These are phyloP conservation scores for Sinelater perroti DNA, from an alignment of 2,888 invertebrate genomes.

Conservation along the genomic window DNA sequence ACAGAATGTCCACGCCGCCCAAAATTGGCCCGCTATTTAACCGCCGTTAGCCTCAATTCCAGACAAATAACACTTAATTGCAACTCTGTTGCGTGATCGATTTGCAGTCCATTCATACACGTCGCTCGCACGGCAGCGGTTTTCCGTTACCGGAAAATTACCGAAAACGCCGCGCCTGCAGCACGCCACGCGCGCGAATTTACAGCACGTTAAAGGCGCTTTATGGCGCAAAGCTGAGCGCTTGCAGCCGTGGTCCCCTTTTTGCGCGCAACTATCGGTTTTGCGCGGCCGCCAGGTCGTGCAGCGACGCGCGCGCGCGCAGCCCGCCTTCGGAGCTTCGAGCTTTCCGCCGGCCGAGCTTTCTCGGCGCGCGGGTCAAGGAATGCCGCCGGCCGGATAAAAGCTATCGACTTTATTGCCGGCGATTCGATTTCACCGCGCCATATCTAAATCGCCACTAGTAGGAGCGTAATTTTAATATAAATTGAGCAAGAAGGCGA, in stretches of 20 bases:
- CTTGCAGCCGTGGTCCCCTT: slow-evolving; percentile 9
- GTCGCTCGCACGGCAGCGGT: neutral
- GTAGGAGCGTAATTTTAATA: slow-evolving; percentile 11
- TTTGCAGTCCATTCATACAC: neutral
- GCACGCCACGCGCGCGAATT: neutral
- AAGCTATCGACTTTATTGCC: slow-evolving; percentile 1
- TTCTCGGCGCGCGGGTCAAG: slow-evolving; percentile 1
- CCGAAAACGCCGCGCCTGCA: too few relatives aligned
- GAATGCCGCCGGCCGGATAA: slow-evolving; percentile 4
- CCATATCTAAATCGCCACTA: slow-evolving; percentile 8
- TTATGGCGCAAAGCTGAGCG: too few relatives aligned
- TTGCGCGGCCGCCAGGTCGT: slow-evolving; percentile 3
- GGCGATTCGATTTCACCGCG: neutral
- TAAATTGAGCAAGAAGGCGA: slow-evolving; percentile 13
- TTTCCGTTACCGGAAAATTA: too few relatives aligned
- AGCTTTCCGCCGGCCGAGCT: neutral
- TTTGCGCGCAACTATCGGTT: slow-evolving; percentile 11
- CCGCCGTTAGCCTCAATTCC: slow-evolving; percentile 12
- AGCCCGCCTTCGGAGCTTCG: slow-evolving; percentile 3
- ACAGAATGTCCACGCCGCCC: slow-evolving; percentile 8
- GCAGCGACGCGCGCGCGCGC: slow-evolving; percentile 1
- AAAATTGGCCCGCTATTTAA: slow-evolving; percentile 16
- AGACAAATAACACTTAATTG: slow-evolving; percentile 9
- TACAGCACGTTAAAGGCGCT: slow-evolving; percentile 3
- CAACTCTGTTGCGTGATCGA: slow-evolving; percentile 5